Evolutionary conservation across 1,140 invertebrate genomes (phyloP), one percentile per base, ranked within the genome.

Genomic region (Drosophila lacteicornis): DNA sequence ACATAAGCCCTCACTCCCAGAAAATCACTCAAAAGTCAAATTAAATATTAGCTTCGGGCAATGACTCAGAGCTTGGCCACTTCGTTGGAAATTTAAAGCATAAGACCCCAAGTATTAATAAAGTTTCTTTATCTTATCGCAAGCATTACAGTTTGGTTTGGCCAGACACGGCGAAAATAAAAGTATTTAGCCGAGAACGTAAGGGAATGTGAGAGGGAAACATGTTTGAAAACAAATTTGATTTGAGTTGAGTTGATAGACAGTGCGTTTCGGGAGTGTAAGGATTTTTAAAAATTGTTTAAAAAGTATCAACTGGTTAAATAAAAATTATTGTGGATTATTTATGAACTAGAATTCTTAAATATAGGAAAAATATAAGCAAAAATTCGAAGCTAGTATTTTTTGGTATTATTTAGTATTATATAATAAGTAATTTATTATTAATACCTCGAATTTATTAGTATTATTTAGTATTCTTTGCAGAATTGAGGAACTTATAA

Each of bases 71-170:
- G 3, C 46, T 4, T 9, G 6, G 30, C 38, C 19, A 57, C 17
- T 58, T 66, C 51, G 55, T 42, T 59, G 53, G 51, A 76, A 76
- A 66, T 67, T 9, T 46, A 25, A 67, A 51, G 40, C 53, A 76
- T 67, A 66, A 66, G 60, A 45, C 60, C 25, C 47, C 30, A 5
- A 55, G 74, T 67, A 76, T 67, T 76, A 76, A 65, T 53, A 45
- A 36, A 45, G 40, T 47, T 45, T 25, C 73, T 76, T 36, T 76
- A 76, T 76, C 73, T 76, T 76, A 76, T 76, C 68, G 43, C 61
- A 38, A n/a, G 42, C 17, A 57, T 45, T 36, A 38, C 40, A n/a
- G 50, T 59, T 45, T 40, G 36, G 42, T 55, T 55, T 40, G 53
- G 33, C 33, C 60, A 57, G 60, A 63, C 43, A 49, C 43, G n/a